phyloP scores from a whole-genome alignment of 2,888 invertebrate genomes.

The Tupiocoris notatus region DNA sequence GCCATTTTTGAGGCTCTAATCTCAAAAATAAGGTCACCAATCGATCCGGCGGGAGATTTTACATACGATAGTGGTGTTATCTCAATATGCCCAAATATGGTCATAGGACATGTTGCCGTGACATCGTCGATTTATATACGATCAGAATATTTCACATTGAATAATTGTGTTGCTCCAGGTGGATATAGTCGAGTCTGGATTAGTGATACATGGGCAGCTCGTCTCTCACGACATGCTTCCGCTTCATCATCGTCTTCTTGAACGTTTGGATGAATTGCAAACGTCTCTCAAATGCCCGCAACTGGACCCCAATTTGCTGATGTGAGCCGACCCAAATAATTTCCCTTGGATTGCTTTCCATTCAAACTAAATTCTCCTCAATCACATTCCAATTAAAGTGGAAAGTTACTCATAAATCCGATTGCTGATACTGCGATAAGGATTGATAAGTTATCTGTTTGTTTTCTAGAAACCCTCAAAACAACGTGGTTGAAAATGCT shows the following conservation, averaged over 20 bases:
- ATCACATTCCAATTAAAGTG: background rate
- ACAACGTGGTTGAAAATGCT: background rate
- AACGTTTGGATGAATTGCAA: conserved; percentile 80
- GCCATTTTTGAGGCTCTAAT: too few species aligned
- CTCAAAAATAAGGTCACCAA: too few species aligned
- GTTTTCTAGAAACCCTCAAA: background rate
- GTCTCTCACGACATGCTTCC: conserved; percentile 89
- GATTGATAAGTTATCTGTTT: too few species aligned
- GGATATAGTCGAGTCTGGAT: conserved; percentile 70
- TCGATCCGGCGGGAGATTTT: too few species aligned
- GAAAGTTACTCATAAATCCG: too few species aligned
- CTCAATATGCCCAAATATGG: too few species aligned
- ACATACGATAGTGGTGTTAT: too few species aligned
- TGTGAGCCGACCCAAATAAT: background rate
- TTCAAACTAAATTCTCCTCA: background rate
- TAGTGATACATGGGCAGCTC: conserved; percentile 78
- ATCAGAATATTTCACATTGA: too few species aligned
- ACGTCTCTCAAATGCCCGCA: conserved; percentile 61
- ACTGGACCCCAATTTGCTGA: conserved; percentile 57
- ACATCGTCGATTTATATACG: too few species aligned
- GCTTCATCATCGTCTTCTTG: conserved; percentile 82
- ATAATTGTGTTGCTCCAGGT: conserved; percentile 52
- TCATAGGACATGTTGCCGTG: too few species aligned
- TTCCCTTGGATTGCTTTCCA: background rate
- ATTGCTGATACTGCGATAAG: too few species aligned